Percentiles rank a stretch among this genome's conserved stretches.
These are phyloP conservation scores for Gymnobelideus leadbeateri DNA, from an alignment of 2,113 vertebrate genomes.

Conservation along the genomic window DNA sequence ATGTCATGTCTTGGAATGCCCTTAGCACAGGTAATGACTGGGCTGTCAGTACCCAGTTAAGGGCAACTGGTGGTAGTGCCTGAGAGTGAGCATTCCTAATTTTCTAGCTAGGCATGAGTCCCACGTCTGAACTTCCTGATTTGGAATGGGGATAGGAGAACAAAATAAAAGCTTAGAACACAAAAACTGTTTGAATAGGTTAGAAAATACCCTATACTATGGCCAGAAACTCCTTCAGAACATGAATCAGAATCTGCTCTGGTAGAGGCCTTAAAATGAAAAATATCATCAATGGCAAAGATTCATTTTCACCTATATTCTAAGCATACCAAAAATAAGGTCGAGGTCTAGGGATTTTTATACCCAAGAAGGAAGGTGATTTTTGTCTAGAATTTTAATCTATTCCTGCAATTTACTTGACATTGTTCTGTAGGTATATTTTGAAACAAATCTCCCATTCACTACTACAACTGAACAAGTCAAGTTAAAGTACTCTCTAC, in stretches of 20 bases:
- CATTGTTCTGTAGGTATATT: neutral
- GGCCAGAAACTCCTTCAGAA: neutral
- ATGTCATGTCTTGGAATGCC: neutral
- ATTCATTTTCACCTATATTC: neutral
- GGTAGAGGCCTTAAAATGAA: neutral
- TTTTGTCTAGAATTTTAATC: neutral
- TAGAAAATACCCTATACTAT: neutral
- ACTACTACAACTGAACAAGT: neutral
- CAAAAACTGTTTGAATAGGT: neutral
- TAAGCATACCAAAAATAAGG: neutral
- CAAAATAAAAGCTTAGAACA: neutral
- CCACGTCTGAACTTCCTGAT: neutral
- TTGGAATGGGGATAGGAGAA: neutral
- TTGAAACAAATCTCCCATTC: neutral
- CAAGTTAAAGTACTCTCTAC: neutral
- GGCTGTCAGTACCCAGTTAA: neutral
- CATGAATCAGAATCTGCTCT: neutral
- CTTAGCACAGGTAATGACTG: neutral
- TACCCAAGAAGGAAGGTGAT: neutral
- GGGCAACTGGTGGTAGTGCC: neutral
- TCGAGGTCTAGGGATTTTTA: neutral
- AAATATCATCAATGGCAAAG: neutral
- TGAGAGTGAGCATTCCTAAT: neutral
- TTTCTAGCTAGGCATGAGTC: neutral
- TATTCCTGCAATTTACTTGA: neutral